These are phyloP conservation scores for Erythrocercus mccallii DNA, from an alignment of 2,113 vertebrate species.

Conservation along the genomic window DNA sequence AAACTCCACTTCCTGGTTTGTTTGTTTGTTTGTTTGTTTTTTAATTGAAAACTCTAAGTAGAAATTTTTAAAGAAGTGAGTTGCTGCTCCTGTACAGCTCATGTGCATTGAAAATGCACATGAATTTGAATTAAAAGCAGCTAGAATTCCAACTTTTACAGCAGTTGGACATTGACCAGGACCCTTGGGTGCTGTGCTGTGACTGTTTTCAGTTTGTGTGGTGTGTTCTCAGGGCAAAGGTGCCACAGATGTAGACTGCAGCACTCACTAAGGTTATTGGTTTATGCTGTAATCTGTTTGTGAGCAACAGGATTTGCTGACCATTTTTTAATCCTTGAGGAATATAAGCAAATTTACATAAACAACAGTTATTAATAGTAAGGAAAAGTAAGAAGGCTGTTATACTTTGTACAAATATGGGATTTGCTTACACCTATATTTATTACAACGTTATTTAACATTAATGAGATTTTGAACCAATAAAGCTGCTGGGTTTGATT, in stretches of 20 bases:
- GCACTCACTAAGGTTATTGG: neutral
- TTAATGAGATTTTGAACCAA: neutral
- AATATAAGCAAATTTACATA: neutral
- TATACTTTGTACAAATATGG: neutral
- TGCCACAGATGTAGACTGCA: neutral
- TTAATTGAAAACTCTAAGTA: neutral
- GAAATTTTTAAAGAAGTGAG: neutral
- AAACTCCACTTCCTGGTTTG: neutral
- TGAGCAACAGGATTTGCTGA: neutral
- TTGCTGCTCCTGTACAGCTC: neutral
- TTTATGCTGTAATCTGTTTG: neutral
- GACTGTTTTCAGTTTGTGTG: neutral
- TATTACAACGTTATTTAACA: neutral
- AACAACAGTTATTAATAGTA: neutral
- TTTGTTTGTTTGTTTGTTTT: neutral
- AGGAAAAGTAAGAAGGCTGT: neutral
- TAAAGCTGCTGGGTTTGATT: neutral
- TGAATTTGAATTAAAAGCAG: neutral
- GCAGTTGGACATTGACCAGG: neutral
- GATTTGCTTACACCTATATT: neutral
- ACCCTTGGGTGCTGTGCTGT: neutral
- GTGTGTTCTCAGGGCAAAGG: neutral
- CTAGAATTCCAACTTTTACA: neutral
- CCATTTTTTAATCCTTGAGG: neutral
- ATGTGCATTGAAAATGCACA: neutral